phyloP scores from a whole-genome alignment of 2,797 vertebrate genomes.

The Chloroceryle inda region DNA sequence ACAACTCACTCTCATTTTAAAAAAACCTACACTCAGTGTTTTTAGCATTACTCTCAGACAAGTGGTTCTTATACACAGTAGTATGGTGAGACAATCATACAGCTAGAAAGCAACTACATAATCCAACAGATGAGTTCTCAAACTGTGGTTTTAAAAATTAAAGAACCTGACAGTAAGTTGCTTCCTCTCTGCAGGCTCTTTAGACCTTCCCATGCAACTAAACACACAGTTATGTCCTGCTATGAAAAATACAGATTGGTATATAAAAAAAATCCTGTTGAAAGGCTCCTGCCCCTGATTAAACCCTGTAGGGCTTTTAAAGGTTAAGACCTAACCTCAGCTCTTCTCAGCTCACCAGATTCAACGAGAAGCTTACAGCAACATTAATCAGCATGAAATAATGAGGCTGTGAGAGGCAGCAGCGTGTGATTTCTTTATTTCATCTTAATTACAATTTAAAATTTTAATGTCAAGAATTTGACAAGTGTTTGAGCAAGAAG shows the following conservation, averaged over 20 bases:
- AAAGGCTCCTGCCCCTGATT: not conserved
- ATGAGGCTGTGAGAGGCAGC: constrained; percentile 32
- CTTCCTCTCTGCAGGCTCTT: not conserved
- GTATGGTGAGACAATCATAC: not conserved
- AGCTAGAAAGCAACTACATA: not conserved
- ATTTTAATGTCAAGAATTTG: constrained; percentile 56
- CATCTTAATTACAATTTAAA: constrained; percentile 65
- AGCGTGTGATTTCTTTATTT: constrained; percentile 39
- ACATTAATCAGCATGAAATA: constrained; percentile 62
- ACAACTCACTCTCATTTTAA: not conserved
- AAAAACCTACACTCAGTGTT: not conserved
- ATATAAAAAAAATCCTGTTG: not conserved
- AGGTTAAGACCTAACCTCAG: constrained; percentile 13
- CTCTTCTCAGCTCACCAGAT: not conserved
- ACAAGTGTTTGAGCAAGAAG: constrained; percentile 38
- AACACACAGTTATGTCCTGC: not conserved
- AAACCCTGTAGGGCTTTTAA: constrained; percentile 21
- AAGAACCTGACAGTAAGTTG: not conserved
- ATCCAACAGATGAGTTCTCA: not conserved
- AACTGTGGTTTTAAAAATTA: not conserved
- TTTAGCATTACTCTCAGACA: not conserved
- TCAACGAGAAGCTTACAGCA: not conserved
- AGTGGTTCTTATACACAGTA: not conserved
- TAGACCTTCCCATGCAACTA: not conserved
- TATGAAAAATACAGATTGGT: not conserved